Conservation (phyloP, 2,797 vertebrate species). For the Pseudocheirus occidentalis region DNA sequence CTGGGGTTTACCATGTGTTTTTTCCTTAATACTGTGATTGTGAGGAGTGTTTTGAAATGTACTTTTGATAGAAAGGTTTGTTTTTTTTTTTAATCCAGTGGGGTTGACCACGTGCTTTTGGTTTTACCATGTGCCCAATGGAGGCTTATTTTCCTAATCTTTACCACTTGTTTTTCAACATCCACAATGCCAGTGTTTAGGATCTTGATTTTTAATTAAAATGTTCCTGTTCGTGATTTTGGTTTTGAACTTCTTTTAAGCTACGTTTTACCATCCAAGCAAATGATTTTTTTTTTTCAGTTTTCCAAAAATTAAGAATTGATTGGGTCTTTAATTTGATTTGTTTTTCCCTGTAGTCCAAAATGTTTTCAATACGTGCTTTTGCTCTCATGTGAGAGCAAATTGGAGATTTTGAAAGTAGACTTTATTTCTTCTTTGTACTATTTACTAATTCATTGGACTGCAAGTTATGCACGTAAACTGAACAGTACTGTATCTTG, state of each 20-base stretch:
- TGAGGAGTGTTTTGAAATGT: neutral
- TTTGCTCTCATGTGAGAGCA: neutral
- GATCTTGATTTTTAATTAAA: neutral
- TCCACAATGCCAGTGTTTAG: neutral
- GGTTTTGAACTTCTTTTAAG: neutral
- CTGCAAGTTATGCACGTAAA: neutral
- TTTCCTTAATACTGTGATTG: neutral
- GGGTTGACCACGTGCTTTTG: neutral
- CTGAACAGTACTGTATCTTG: neutral
- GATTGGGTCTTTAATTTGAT: neutral
- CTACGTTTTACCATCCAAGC: neutral
- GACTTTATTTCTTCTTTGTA: neutral
- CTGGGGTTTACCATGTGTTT: neutral
- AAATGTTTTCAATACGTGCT: neutral
- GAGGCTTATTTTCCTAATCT: neutral
- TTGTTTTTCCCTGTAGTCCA: neutral
- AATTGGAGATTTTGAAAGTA: neutral
- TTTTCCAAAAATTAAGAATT: neutral
- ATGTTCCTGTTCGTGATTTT: neutral
- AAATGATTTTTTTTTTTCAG: neutral
- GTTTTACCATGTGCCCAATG: neutral
- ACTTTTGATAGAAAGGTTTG: accelerated
- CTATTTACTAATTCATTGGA: neutral
- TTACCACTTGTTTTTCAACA: neutral
- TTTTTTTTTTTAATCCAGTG: neutral